A percentile compares a stretch with the other conserved stretches of the same genome.
phyloP scores from a whole-genome alignment of 37 sponge, comb jelly and placozoan genomes.

The Aphrocallistes beatrix region DNA sequence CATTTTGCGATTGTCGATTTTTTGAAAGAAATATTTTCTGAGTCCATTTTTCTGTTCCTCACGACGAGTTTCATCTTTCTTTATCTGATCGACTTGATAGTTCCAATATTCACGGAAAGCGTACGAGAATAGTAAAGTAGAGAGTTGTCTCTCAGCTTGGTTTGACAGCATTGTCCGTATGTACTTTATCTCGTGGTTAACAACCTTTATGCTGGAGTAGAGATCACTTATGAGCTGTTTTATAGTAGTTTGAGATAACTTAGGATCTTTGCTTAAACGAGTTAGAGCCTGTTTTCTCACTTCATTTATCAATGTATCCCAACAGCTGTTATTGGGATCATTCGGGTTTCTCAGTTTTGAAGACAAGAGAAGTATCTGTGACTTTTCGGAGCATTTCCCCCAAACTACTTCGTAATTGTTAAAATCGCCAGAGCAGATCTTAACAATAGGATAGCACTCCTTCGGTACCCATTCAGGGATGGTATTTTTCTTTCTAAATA shows the following conservation, averaged over 20 bases:
- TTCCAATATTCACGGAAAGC: neutral
- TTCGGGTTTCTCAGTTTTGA: neutral
- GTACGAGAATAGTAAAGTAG: neutral
- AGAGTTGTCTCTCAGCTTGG: neutral
- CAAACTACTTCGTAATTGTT: neutral
- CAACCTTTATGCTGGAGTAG: neutral
- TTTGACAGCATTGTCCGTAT: neutral
- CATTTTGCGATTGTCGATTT: constrained; percentile 10
- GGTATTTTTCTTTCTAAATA: neutral
- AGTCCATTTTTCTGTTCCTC: neutral
- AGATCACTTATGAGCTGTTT: neutral
- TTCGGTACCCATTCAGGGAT: neutral
- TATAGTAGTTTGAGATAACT: neutral
- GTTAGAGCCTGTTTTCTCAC: neutral
- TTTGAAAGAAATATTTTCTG: neutral
- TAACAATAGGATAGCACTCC: neutral
- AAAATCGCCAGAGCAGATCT: neutral
- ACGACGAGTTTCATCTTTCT: neutral
- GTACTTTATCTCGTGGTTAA: neutral
- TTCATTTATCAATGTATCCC: neutral
- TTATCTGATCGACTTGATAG: neutral
- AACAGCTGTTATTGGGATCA: neutral
- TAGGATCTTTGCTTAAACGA: neutral
- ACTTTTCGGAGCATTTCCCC: neutral
- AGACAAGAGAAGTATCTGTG: neutral